phyloP scores from a whole-genome alignment of 2,888 invertebrate species.

The Patella ulyssiponensis region DNA sequence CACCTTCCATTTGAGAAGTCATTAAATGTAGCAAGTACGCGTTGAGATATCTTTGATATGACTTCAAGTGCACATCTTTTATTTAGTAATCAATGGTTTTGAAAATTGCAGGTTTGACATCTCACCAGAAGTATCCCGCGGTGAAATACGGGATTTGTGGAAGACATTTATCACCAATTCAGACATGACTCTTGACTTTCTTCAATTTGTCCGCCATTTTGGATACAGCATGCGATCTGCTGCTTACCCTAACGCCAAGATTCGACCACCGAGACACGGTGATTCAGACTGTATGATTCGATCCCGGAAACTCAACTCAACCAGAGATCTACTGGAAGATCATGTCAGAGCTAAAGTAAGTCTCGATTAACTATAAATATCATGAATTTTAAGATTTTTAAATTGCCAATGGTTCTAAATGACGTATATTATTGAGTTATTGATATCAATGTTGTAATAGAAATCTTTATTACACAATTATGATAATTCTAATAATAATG shows the following conservation, averaged over 20 bases:
- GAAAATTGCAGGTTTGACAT: constrained; percentile 47
- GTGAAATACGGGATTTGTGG: constrained; percentile 71
- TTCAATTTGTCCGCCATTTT: constrained; percentile 71
- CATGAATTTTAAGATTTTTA: background rate
- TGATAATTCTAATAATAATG: background rate
- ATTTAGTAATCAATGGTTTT: too few relatives aligned
- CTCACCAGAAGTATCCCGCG: constrained; percentile 65
- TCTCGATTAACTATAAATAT: background rate
- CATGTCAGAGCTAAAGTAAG: constrained; percentile 69
- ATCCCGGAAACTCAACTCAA: constrained; percentile 70
- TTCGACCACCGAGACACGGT: constrained; percentile 67
- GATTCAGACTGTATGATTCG: constrained; percentile 70
- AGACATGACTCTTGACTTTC: constrained; percentile 68
- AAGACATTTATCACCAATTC: constrained; percentile 70
- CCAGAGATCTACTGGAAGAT: constrained; percentile 69
- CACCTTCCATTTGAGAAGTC: too few relatives aligned
- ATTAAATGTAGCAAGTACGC: too few relatives aligned
- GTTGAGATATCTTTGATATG: too few relatives aligned
- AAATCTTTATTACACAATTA: background rate
- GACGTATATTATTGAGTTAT: background rate
- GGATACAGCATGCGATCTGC: constrained; percentile 69
- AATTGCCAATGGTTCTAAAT: background rate
- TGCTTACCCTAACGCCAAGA: constrained; percentile 71
- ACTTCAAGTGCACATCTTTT: too few relatives aligned
- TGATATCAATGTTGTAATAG: background rate